Conservation (phyloP, 1,140 invertebrate genomes). For the Drosophila obscura region DNA sequence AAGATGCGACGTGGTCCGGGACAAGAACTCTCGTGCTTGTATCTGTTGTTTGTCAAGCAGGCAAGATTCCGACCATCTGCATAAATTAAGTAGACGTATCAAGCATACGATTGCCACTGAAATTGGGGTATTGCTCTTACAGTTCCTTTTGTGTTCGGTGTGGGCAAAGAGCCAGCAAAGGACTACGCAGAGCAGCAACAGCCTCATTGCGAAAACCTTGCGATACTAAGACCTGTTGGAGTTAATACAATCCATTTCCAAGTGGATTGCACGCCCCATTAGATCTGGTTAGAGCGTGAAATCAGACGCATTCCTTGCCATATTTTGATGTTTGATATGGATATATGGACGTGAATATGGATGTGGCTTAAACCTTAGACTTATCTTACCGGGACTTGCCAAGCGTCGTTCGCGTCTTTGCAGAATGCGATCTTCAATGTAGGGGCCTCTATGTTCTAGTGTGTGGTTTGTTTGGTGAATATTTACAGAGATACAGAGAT, state of each 20-base stretch:
- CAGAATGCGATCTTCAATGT: constrained; percentile 83
- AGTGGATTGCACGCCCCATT: too few species aligned
- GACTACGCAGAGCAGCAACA: not conserved
- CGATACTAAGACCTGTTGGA: not conserved
- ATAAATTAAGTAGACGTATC: not conserved
- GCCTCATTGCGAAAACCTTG: not conserved
- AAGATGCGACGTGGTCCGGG: constrained; percentile 21
- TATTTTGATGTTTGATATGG: not conserved
- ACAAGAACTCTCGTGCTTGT: constrained; percentile 30
- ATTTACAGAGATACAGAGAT: constrained; percentile 45
- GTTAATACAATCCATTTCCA: too few species aligned
- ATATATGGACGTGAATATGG: not conserved
- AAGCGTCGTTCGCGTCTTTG: constrained; percentile 81
- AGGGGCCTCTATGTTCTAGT: constrained; percentile 72
- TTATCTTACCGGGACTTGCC: constrained; percentile 79
- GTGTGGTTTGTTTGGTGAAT: constrained; percentile 39
- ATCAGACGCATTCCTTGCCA: constrained; percentile 2
- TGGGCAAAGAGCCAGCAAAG: not conserved
- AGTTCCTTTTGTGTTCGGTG: not conserved
- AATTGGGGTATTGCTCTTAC: not conserved
- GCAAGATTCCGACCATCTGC: constrained; percentile 9
- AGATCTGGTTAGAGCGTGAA: not conserved
- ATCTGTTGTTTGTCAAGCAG: constrained; percentile 39
- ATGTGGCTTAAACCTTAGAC: not conserved
- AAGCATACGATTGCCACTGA: too few species aligned